Percentiles rank a stretch among this genome's conserved stretches.
These are phyloP conservation scores for Acholoe squamosa DNA, from an alignment of 2,888 invertebrate species.

Conservation along the genomic window DNA sequence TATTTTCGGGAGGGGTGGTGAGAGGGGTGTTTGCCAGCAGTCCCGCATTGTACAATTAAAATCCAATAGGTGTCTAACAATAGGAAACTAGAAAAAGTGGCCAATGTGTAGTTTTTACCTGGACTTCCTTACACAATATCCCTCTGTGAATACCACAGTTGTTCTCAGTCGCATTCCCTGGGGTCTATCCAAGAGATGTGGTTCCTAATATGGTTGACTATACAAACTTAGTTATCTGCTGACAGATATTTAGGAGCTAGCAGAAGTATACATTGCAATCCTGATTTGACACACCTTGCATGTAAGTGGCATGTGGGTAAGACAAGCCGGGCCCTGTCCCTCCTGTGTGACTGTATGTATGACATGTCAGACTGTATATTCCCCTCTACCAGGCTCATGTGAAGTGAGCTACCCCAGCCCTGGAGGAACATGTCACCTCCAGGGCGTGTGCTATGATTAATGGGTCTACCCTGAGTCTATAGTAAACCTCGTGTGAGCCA, in stretches of 20 bases:
- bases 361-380: background rate
- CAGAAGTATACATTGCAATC: background rate
- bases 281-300: constrained; percentile 11
- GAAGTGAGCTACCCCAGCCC: constrained; percentile 13
- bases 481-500: background rate
- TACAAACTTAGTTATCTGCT: no score
- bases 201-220: no score
- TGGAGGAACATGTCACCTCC: background rate
- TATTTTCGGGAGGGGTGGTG: background rate
- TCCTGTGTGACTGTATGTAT: constrained; percentile 10
- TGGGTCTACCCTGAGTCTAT: background rate
- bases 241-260: background rate
- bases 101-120: no score
- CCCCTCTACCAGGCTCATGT: background rate
- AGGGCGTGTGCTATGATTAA: background rate
- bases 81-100: background rate
- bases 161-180: no score
- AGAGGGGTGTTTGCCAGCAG: background rate
- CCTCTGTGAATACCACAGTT: no score
- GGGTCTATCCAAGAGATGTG: no score
- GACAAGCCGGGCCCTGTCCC: background rate
- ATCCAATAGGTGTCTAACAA: background rate
- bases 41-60: background rate
- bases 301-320: constrained; percentile 13
- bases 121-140: no score